Conservation (phyloP, 2,797 vertebrate species). For the Pteronotus mesoamericanus region DNA sequence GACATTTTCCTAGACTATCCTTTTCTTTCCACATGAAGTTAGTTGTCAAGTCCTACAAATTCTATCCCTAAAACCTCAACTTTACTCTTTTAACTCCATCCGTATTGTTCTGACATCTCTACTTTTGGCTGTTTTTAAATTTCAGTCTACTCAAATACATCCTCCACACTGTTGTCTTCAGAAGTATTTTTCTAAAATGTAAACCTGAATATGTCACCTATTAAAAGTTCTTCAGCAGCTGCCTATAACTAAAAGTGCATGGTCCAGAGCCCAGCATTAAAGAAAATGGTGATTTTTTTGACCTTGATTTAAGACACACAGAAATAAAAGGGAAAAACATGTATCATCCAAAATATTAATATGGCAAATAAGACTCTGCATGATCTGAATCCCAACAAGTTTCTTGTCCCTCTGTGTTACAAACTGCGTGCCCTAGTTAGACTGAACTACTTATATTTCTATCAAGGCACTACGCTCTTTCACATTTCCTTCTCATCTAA, state of each 20-base stretch:
- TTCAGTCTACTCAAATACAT: background rate
- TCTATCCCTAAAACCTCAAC: background rate
- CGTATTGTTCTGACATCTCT: background rate
- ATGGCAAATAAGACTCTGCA: background rate
- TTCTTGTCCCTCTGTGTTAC: background rate
- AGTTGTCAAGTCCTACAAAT: background rate
- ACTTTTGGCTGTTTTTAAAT: background rate
- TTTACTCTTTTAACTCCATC: background rate
- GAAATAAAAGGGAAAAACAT: background rate
- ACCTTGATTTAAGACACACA: background rate
- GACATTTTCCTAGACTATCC: background rate
- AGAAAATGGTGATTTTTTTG: background rate
- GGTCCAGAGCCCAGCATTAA: background rate
- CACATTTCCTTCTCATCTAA: background rate
- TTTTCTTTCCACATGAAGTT: background rate
- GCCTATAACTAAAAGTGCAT: background rate
- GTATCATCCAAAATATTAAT: background rate
- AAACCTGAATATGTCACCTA: background rate
- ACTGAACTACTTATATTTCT: background rate
- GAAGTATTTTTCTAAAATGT: constrained; percentile 30
- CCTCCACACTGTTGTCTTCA: background rate
- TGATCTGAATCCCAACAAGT: background rate
- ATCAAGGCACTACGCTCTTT: background rate
- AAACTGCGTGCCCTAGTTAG: background rate
- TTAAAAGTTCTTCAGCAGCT: constrained; percentile 11